Percentiles rank a stretch among this genome's conserved stretches.
Evolutionary conservation across 2,113 vertebrate species (phyloP).

Genomic region (Parus major): DNA sequence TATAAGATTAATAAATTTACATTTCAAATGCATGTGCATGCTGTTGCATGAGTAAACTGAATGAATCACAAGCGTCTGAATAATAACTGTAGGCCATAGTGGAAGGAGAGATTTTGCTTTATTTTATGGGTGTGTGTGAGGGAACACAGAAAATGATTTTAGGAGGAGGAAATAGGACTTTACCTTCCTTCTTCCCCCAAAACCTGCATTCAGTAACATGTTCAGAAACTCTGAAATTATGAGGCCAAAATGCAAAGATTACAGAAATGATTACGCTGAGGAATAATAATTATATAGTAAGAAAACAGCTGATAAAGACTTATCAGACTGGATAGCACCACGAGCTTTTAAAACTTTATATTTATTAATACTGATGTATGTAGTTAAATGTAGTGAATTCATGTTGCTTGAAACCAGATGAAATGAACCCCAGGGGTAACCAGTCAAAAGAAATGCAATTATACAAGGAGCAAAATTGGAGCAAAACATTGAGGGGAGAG

Average conservation of each 20-base stretch:
- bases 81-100: neutral
- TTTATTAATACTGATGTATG: neutral
- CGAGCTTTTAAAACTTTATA: neutral
- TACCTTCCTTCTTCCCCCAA: neutral
- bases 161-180: neutral
- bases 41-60: neutral
- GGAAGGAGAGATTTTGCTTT: neutral
- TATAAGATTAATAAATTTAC: neutral
- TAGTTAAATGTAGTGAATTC: neutral
- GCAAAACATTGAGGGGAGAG: neutral
- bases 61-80: neutral
- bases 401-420: neutral
- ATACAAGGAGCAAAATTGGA: neutral
- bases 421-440: neutral
- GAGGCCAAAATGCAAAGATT: neutral
- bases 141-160: neutral
- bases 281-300: neutral
- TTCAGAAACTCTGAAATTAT: neutral
- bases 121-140: neutral
- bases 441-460: neutral
- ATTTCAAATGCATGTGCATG: neutral
- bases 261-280: neutral
- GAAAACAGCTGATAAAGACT: neutral
- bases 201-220: accelerated
- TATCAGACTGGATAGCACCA: neutral